Base-by-base conservation (phyloP, 2,888 invertebrate species). In the Cordilura impudica region DNA sequence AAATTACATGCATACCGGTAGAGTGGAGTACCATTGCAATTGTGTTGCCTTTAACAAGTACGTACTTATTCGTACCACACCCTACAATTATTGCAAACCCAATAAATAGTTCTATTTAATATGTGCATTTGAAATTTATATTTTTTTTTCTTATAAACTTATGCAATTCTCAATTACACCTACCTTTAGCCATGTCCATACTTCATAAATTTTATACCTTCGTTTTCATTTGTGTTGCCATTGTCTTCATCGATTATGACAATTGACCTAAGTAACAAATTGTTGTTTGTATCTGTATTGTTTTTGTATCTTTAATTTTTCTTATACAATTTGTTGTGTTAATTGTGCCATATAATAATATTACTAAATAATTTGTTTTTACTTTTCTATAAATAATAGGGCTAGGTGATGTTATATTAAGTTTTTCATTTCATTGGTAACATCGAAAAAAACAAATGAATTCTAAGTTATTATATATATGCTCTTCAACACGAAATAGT, bases 21-120 rank as follows among this genome's bases (percentile, higher is more conserved):
- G n/a, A n/a, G n/a, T n/a, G n/a, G 29, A 23, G 23, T 45, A 51
- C 54, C 63, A 70, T 63, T 53, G 63, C 49, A 63, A 70, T 70
- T 39, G 5, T 39, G 39, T 49, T 75, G 21, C n/a, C 35, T 39
- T n/a, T 39, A 39, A n/a, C 58, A 51, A 56, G 58, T 58, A 39
- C 6, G 54, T 69, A 35, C 14, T n/a, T 12, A 16, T 43, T 31
- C 8, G 54, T 47, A 56, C 75, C 79, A 79, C 79, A 79, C 79
- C 79, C 79, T 79, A 58, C 67, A 79, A 79, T 79, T 79, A 79
- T 67, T 51, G 71, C 71, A n/a, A n/a, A 79, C 75, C 56, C 72
- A 43, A 58, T 54, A 75, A 58, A 72, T 67, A 45, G 61, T 31
- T 72, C 43, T 35, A 58, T 29, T 47, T 49, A 4, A 0, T 54